Evolutionary conservation across 2,888 invertebrate genomes (phyloP), one percentile per base, ranked within the genome.

Genomic region (Thysanoteuthis rhombus): DNA sequence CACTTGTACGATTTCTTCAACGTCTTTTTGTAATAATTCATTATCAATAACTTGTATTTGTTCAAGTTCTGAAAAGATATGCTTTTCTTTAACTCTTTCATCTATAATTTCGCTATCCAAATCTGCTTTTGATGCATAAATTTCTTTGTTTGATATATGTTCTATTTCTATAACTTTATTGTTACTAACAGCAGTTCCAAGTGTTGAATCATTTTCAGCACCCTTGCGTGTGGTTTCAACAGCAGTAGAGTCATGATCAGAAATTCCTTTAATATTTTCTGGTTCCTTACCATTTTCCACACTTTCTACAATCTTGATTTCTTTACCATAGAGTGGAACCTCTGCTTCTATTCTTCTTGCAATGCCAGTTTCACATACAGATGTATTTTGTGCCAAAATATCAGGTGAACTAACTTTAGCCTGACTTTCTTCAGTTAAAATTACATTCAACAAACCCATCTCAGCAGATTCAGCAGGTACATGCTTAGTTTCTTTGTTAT

Each of bases 171-270:
- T 42, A 12, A 32, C 91, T 38, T 92, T 40, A n/a, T 92, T 92
- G 19, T 32, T 45, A 92, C 10, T 92, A 92, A 92, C 92, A 92
- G 92, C 92, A 92, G 92, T 92, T 32, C 42, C 42, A 45, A 92
- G 92, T 42, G 42, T 45, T 32, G 45, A n/a, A 92, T 92, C 92
- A 45, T n/a, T n/a, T 75, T 92, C 92, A 92, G 45, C 92, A 40
- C n/a, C 36, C n/a, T 45, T 45, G 19, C n/a, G 42, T 42, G 32
- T 92, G 19, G 45, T 45, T 92, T 92, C 42, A 92, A 92, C 92
- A 92, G 92, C 92, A 92, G 92, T 92, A 92, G 75, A 75, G 75
- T 75, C 75, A 75, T n/a, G n/a, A 75, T 75, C 32, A 75, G 75
- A 75, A n/a, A 75, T 75, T n/a, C 75, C 12, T 75, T 12, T n/a